Conservation (phyloP, 1,140 invertebrate species). For the Drosophila takahashii region DNA sequence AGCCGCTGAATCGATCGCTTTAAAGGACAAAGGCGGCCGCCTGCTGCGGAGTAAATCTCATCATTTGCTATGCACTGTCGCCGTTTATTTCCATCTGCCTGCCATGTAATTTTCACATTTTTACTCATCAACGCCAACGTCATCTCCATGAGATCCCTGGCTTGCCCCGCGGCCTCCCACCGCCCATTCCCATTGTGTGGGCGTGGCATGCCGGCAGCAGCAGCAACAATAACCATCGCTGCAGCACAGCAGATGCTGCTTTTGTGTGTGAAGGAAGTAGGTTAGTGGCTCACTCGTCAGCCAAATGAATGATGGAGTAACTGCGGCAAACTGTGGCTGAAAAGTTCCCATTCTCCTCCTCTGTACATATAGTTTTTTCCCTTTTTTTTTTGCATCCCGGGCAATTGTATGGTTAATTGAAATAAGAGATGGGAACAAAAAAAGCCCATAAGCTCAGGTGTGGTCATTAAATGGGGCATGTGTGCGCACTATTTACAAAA, state of each 20-base stretch:
- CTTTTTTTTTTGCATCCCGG: conserved; percentile 22
- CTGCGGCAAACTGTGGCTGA: conserved; percentile 60
- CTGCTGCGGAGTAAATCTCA: conserved; percentile 52
- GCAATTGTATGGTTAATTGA: conserved; percentile 78
- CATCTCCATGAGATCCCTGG: conserved; percentile 14
- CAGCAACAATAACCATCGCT: conserved; percentile 37
- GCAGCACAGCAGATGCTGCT: conserved; percentile 38
- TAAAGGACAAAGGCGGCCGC: not conserved
- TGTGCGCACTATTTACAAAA: conserved; percentile 39
- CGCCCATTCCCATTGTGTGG: conserved; percentile 46
- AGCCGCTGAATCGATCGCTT: conserved; percentile 52
- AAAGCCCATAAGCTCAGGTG: conserved; percentile 60
- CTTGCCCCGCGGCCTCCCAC: conserved; percentile 2
- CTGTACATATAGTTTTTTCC: not conserved
- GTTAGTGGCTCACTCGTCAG: conserved; percentile 81
- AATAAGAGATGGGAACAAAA: conserved; percentile 33
- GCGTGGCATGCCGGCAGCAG: conserved; percentile 67
- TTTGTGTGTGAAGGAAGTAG: conserved; percentile 71
- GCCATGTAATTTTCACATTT: conserved; percentile 73
- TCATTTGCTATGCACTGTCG: conserved; percentile 66
- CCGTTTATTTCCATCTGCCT: conserved; percentile 55
- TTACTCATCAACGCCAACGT: conserved; percentile 68
- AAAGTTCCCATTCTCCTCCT: conserved; percentile 37
- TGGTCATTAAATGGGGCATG: conserved; percentile 70
- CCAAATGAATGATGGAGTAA: conserved; percentile 78